Evolutionary conservation across 2,888 invertebrate species (phyloP), one percentile per base, ranked within the genome.

Genomic region (Hololepta plana): DNA sequence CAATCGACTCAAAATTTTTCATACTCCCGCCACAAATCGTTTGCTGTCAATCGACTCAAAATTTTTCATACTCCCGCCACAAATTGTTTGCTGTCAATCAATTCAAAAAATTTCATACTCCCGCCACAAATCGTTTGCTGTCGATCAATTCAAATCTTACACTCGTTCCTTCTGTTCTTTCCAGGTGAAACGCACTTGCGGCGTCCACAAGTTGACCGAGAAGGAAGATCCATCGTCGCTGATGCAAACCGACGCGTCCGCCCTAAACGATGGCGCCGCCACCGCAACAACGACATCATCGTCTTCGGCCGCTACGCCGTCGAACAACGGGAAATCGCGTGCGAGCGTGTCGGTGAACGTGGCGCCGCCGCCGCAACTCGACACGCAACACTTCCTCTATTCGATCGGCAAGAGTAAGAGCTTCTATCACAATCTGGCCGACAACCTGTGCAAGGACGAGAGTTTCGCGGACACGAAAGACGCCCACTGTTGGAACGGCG

Each of bases 401-500:
- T 67, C 66, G 8, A 62, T 74, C 26, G 65, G 68, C 12, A 64
- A 66, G 43, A 81, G 77, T 31, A 76, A 76, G 51, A 77, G 79
- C 41, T 80, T 90, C 50, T 91, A 85, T 56, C 68, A 74, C 15
- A 70, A 72, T 39, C 62, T 90, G 20, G 79, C 87, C 3, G 79
- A 84, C 52, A 67, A 70, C 41, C 57, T 84, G 26, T 85, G 84
- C 54, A 69, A 72, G 36, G 75, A 81, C 37, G 67, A 70, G 1
- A 67, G 67, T 38, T 67, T 74, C 35, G 68, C 73, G 3, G 67
- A 66, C 24, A 61, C 64, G 15, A 62, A 64, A 19, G 68, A 70
- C 38, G 70, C 72, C 32, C 64, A 63, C 35, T 85, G 85, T 52
- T 85, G 84, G 84, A 84, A 82, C 45, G 84, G 84, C 24, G 69